Base-by-base conservation (phyloP, 2,113 vertebrate genomes). In the Pteronura brasiliensis region DNA sequence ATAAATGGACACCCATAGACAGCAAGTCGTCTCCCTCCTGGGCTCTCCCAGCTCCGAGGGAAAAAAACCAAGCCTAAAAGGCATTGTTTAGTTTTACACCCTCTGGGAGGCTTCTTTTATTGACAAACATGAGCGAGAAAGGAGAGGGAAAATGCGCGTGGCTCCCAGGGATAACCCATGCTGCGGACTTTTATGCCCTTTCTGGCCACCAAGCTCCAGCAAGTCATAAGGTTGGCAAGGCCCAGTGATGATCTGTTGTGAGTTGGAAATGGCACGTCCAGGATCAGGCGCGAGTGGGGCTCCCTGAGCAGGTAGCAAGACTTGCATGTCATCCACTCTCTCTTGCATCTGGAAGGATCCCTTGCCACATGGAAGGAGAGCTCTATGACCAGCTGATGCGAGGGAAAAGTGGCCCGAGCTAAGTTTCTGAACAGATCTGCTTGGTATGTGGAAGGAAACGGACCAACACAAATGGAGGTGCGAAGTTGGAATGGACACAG, bases 171-270 rank as follows among this genome's bases (percentile, higher is more conserved):
- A n/a, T 13, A 15, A 36, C 72, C 59, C 18, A 23, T 4, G 1
- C 15, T 10, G 20, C 20, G 4, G 18, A 55, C n/a, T 47, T 44
- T 8, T 27, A 25, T 1, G 47, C n/a, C 79, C 29, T 47, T 81
- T 49, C 31, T 49, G 80, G 42, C 27, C 21, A 0, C 1, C 47
- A 67, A 34, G 59, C 44, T 71, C 72, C 7, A 5, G 17, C 27
- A 31, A 27, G 18, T n/a, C 3, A 0, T 0, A 3, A 67, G 59
- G 69, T 29, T 1, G 42, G 59, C 52, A 55, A 8, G 49, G 21
- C 12, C 59, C 39, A 6, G 13, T 31, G 25, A 55, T n/a, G 36
- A 6, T 44, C 72, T 12, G 0, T 3, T 59, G 44, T 25, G 69
- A 49, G 76, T 4, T 18, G 11, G 52, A 57, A n/a, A 11, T 14